Evolutionary conservation across 2,888 invertebrate species (phyloP).

Genomic region (Rugalucina vietnamica): DNA sequence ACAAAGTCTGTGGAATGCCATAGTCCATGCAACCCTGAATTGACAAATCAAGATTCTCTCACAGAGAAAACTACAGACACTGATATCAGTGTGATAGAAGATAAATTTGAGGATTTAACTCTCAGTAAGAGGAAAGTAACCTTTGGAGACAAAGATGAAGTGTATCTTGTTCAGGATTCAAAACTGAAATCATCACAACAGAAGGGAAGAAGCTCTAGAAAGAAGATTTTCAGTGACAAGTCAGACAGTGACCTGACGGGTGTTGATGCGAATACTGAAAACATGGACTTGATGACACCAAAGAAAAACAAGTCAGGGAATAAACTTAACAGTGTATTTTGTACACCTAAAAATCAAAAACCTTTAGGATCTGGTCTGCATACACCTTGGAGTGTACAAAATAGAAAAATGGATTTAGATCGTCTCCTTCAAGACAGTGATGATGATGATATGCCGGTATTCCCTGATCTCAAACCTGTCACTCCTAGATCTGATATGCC

Average conservation of each 20-base stretch:
- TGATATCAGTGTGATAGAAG: not conserved
- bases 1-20: not conserved
- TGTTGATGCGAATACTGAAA: not conserved
- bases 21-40: not conserved
- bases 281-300: not conserved
- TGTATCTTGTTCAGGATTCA: slow-evolving; percentile 19
- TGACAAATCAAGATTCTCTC: not conserved
- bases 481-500: slow-evolving; percentile 44
- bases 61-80: not conserved
- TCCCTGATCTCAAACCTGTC: slow-evolving; percentile 46
- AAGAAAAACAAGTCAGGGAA: not conserved
- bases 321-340: not conserved
- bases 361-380: slow-evolving; percentile 23
- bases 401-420: slow-evolving; percentile 52
- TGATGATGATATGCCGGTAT: slow-evolving; percentile 52
- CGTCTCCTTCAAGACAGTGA: slow-evolving; percentile 58
- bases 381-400: slow-evolving; percentile 51
- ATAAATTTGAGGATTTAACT: slow-evolving; percentile 5
- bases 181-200: not conserved
- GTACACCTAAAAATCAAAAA: not conserved
- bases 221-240: slow-evolving; percentile 13
- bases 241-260: not conserved
- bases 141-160: slow-evolving; percentile 23
- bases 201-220: not conserved
- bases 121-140: slow-evolving; percentile 31